Base-by-base conservation (phyloP, 2,797 vertebrate species). In the Leptoclinus maculatus region DNA sequence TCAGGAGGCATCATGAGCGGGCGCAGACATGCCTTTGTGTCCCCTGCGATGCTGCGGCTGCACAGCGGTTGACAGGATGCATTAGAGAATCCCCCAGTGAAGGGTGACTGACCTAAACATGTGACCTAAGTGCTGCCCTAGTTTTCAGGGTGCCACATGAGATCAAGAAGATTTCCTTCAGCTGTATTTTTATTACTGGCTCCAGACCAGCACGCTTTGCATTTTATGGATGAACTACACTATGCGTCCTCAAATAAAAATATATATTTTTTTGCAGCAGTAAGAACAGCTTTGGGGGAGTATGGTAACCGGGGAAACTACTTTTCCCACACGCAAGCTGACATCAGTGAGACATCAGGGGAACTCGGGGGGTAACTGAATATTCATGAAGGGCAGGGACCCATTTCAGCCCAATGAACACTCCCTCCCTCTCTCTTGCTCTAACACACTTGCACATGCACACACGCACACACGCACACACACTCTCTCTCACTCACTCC, bases 371-470 rank as follows among this genome's bases (percentile, higher is more conserved):
- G 91, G 87, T 71, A 78, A 74, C 81, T 93, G 91, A 92, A 93
- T 94, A 93, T 94, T 94, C 91, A 94, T 94, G 92, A 94, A 91
- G 88, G 92, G 91, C 92, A 91, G 88, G 87, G 88, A 93, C 88
- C 85, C 90, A 93, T 93, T 94, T 93, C 88, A 92, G 89, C 68
- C 87, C 84, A 87, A 78, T 92, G 88, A 93, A 89, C 92, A 91
- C 86, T 75, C 84, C 72, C 80, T 43, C 82, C 27, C 79, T 47
- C 79, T 8, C 57, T 27, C 41, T 25, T 12, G 4, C 59, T 25
- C 23, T 39, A 64, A 45, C 67, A 47, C 83, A 66, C 82, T 49
- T 51, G 53, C 58, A 27, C 73, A 45, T 57, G 63, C 66, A 41
- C 39, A 41, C 74, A 41, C 80, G 51, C 78, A 76, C 75, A 71